Percentiles rank a stretch among this genome's conserved stretches.
Conservation (phyloP, 2,797 vertebrate genomes). For the Girardinus metallicus region DNA sequence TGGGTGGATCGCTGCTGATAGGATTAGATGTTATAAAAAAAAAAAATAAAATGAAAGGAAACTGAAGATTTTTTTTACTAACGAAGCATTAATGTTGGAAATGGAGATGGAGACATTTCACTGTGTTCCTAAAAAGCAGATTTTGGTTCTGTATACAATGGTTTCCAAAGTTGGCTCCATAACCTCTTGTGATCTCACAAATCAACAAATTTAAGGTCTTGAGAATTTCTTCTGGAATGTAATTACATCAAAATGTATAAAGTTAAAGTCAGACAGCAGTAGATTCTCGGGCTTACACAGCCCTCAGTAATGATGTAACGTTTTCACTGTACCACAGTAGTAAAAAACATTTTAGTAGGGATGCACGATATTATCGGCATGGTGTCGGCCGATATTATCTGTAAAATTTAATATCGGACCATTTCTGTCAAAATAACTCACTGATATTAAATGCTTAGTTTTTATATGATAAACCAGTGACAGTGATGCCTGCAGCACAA, state of each 20-base stretch:
- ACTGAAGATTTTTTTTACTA: neutral
- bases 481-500: too few relatives aligned
- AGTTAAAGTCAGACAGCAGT: neutral
- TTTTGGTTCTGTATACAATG: neutral
- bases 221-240: neutral
- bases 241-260: neutral
- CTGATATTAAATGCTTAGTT: too few relatives aligned
- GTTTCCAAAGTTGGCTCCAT: neutral
- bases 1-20: neutral
- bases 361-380: too few relatives aligned
- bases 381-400: too few relatives aligned
- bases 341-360: neutral
- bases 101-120: neutral
- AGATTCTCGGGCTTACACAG: neutral
- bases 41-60: neutral
- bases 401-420: too few relatives aligned
- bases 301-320: neutral
- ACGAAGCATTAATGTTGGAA: neutral
- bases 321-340: neutral
- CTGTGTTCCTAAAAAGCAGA: neutral
- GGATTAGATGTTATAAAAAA: constrained; percentile 8
- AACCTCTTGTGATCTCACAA: neutral
- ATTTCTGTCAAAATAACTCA: too few relatives aligned
- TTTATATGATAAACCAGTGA: too few relatives aligned
- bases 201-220: neutral